A percentile compares a stretch with the other conserved stretches of the same genome.
Evolutionary conservation across 2,797 vertebrate genomes (phyloP).

Genomic region (Sitta carolinensis): DNA sequence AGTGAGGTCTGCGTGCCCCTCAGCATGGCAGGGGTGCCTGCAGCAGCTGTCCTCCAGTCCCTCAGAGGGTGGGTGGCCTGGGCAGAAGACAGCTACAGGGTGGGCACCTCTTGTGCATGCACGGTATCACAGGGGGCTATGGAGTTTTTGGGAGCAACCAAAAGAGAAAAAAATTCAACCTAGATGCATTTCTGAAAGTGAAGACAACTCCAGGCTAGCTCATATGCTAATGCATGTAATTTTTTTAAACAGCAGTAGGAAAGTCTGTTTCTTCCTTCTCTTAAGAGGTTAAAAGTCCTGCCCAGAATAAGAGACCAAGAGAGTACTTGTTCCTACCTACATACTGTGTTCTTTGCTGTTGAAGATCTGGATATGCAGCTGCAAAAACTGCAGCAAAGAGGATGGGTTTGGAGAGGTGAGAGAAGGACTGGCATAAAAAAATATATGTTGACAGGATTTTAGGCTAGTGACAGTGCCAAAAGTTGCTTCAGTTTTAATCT

Average conservation of each 20-base stretch:
- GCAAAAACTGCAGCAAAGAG: background rate
- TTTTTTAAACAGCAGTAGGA: background rate
- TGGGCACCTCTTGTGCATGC: background rate
- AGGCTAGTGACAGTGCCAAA: slow-evolving; percentile 3
- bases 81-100: background rate
- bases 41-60: background rate
- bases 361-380: background rate
- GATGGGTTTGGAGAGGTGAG: background rate
- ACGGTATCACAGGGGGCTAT: background rate
- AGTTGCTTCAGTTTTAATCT: slow-evolving; percentile 34
- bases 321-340: background rate
- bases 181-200: background rate
- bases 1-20: background rate
- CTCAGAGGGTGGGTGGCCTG: background rate
- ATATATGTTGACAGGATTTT: background rate
- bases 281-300: background rate
- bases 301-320: background rate
- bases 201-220: background rate
- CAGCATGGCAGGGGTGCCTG: accelerated
- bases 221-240: background rate
- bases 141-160: background rate
- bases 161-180: background rate
- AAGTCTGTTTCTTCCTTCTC: background rate
- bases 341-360: background rate
- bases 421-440: background rate